These are phyloP conservation scores for Drosophila diplacantha DNA, from an alignment of 2,888 invertebrate species.

Conservation along the genomic window DNA sequence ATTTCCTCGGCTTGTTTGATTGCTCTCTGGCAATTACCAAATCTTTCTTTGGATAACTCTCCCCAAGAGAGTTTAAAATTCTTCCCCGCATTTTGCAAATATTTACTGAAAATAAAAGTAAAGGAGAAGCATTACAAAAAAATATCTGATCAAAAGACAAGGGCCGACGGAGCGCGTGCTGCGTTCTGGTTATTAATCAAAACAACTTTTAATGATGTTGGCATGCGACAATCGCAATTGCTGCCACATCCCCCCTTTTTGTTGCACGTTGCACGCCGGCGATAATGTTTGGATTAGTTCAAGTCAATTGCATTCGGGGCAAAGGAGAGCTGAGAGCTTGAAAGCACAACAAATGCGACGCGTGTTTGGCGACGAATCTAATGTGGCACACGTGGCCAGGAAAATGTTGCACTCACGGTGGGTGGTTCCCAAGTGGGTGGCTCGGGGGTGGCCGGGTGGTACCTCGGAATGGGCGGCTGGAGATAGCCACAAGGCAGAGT, in stretches of 20 bases:
- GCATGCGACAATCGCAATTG: conserved; percentile 47
- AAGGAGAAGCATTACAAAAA: conserved; percentile 3
- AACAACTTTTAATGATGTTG: conserved; percentile 68
- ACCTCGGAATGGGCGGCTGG: conserved; percentile 12
- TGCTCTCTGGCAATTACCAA: conserved; percentile 50
- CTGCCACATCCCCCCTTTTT: conserved; percentile 29
- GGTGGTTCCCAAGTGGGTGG: conserved; percentile 38
- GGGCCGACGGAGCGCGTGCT: conserved; percentile 46
- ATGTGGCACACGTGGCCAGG: conserved; percentile 70
- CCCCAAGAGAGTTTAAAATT: conserved; percentile 46
- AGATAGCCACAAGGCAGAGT: conserved; percentile 59
- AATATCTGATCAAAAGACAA: conserved; percentile 53
- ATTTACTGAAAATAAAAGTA: conserved; percentile 49
- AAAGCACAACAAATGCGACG: conserved; percentile 38
- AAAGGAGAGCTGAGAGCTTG: conserved; percentile 24
- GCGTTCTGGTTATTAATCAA: conserved; percentile 66
- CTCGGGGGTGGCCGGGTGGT: conserved; percentile 21
- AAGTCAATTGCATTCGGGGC: conserved; percentile 74
- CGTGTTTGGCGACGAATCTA: conserved; percentile 71
- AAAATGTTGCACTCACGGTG: conserved; percentile 50
- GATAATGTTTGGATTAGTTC: conserved; percentile 75
- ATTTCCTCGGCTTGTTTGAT: conserved; percentile 30
- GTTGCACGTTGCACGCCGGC: conserved; percentile 55
- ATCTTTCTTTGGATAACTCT: conserved; percentile 46
- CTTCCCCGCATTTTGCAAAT: conserved; percentile 54